phyloP scores from a whole-genome alignment of 2,113 vertebrate species.

The Xyliphius kryptos region DNA sequence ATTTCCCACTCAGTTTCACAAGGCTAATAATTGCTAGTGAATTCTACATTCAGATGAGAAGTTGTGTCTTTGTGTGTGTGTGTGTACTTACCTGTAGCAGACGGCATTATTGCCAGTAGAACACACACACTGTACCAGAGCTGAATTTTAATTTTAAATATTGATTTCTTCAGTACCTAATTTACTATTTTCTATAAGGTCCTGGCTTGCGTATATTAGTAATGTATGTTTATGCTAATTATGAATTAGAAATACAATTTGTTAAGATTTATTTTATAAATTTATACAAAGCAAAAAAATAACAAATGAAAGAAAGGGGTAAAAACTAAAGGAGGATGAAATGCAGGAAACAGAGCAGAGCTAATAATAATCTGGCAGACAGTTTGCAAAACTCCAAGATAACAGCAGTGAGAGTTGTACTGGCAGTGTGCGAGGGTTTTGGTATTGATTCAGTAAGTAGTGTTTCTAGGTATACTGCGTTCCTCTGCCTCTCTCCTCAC shows the following conservation, averaged over 20 bases:
- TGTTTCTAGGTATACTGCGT: conserved; percentile 19
- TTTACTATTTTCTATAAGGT: conserved; percentile 10
- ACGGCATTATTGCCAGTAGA: too few species aligned
- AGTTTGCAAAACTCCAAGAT: conserved; percentile 3
- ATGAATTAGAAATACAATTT: conserved; percentile 19
- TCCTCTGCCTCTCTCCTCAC: conserved; percentile 21
- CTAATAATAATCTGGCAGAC: conserved; percentile 11
- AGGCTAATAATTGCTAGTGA: not conserved
- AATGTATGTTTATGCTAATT: conserved; percentile 5
- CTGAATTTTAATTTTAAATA: conserved; percentile 12
- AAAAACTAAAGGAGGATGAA: too few species aligned
- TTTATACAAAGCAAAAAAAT: not conserved
- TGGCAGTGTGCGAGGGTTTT: not conserved
- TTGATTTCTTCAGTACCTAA: not conserved
- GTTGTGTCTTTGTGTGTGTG: not conserved
- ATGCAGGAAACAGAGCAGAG: not conserved
- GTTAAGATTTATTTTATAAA: conserved; percentile 11
- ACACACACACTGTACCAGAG: too few species aligned
- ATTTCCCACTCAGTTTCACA: not conserved
- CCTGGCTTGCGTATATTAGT: not conserved
- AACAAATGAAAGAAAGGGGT: too few species aligned
- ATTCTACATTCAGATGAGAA: not conserved
- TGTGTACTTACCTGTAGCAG: conserved; percentile 4
- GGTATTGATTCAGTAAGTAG: conserved; percentile 10
- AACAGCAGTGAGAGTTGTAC: not conserved